Base-by-base conservation (phyloP, 2,113 vertebrate genomes). In the Zosterops hypoxanthus region DNA sequence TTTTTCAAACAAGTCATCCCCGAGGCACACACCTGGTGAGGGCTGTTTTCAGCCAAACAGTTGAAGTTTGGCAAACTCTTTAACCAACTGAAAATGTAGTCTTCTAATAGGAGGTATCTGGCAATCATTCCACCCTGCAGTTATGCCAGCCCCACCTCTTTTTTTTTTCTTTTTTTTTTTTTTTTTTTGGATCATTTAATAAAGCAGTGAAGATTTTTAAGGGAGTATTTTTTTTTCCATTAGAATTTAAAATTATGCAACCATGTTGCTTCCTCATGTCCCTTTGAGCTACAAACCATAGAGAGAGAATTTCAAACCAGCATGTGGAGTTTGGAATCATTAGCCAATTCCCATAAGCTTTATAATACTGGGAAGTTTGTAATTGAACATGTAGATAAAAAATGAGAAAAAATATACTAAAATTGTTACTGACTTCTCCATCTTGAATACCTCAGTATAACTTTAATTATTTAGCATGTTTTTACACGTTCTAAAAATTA, bases 11-110 rank as follows among this genome's bases (percentile, higher is more conserved):
- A 69, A 88, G 42, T 90, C 82, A 66, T 81, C 76, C 82, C 88
- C 8, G 19, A 95, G 86, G 86, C 86, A 66, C 76, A 88, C 75
- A 94, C 91, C 91, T 95, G 86, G 86, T 63, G 55, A 91, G 57
- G 66, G 66, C 81, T 31, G 33, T 76, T 96, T 90, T 59, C 66
- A 88, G 79, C 86, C 92, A 70, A 90, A 73, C 66, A 73, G 31
- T 75, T 86, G 33, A 76, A 72, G 56, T 86, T 86, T 71, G 72
- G 76, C 76, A 80, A 80, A 90, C 50, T 42, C 86, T 83, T 86
- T 24, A 90, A 88, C 71, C 86, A 81, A 90, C 76, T 92, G 79
- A 88, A 92, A 93, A 81, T 36, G n/a, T 21, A 22, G 68, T 65
- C 36, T 73, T 93, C 29, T 36, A 77, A 66, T 39, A 49, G 91